Base-by-base conservation (phyloP, 1,140 invertebrate genomes). In the Penaeus indicus region DNA sequence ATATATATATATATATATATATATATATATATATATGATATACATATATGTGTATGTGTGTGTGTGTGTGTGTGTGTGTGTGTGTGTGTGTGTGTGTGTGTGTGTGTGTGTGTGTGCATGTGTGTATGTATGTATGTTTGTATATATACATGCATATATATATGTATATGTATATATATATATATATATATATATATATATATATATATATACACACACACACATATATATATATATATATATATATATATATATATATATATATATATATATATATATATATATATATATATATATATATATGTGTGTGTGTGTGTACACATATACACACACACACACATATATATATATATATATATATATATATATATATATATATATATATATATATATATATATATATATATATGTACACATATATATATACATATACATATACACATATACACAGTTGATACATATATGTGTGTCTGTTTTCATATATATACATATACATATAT, bases 51-150 rank as follows among this genome's bases (percentile, higher is more conserved):
- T 84, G 61, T 84, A 32, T 84, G 61, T 84, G 61, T 84, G 61
- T 84, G 61, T 84, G 61, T 64, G 27, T 64, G 62, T 64, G 61
- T 64, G 62, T 84, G 61, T 67, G 27, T 16, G 27, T 83, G 62
- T 83, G 62, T 83, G 62, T 83, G 61, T 63, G 61, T 83, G 61
- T 83, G 61, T 83, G 61, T 62, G 61, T 83, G 61, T 83, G 61
- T 63, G 61, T 83, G 61, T 63, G 61, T 83, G 61, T 83, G 27
- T 83, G 61, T 81, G 47, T 81, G 22, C 11, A 61, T 62, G 22
- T 32, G 32, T 11, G 22, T 32, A 38, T 38, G 25, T 19, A 78
- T 78, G 42, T 78, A 78, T 42, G n/a, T 32, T 21, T n/a, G 63
- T 64, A 64, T 64, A 16, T 64, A 16, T 64, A n/a, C n/a, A n/a